Evolutionary conservation across 2,113 vertebrate genomes (phyloP).

Genomic region (Cynopterus brachyotis): DNA sequence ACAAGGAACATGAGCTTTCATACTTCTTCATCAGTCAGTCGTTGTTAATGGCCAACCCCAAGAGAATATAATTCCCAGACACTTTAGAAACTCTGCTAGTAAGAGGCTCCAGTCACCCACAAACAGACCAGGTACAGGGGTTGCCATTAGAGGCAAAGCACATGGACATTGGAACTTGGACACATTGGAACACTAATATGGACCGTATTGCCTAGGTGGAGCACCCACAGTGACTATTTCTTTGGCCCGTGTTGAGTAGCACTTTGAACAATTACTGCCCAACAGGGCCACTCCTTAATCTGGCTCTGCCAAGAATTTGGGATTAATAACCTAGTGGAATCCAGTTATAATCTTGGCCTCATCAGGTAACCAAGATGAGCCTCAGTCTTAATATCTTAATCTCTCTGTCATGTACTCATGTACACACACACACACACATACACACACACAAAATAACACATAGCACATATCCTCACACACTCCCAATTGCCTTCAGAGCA

Average conservation of each 20-base stretch:
- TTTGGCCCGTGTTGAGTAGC: too few relatives aligned
- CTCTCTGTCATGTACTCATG: too few relatives aligned
- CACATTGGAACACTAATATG: not conserved
- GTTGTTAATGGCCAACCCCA: not conserved
- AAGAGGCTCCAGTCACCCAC: not conserved
- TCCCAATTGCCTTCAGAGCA: not conserved
- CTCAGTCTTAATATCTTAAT: not conserved
- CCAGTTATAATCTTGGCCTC: not conserved
- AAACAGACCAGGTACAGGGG: not conserved
- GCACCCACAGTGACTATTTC: not conserved
- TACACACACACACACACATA: not conserved
- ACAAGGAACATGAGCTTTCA: not conserved
- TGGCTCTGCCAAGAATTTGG: not conserved
- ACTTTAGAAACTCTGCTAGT: not conserved
- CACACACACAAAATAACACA: not conserved
- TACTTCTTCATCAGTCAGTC: not conserved
- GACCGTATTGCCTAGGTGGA: rapidly evolving
- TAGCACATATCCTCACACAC: too few relatives aligned
- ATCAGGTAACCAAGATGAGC: not conserved
- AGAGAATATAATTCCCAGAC: not conserved
- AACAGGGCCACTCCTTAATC: not conserved
- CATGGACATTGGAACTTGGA: not conserved
- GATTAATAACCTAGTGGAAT: not conserved
- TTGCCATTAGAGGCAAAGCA: not conserved
- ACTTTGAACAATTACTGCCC: not conserved